Evolutionary conservation across 2,797 vertebrate species (phyloP), one percentile per base, ranked within the genome.

Genomic region (Danio tinwini): DNA sequence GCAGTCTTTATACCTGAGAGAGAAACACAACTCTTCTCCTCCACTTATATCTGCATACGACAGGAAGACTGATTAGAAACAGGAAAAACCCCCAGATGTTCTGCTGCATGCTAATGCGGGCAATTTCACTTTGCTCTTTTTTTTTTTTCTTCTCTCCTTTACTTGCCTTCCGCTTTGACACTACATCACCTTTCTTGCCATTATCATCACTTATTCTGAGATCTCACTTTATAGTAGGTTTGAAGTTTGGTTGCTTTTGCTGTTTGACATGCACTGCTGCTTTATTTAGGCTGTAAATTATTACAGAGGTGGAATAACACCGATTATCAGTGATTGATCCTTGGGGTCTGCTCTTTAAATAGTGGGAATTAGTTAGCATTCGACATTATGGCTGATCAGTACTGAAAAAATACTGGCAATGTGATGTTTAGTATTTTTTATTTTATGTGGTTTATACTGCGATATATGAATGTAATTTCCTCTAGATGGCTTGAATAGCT

Each of bases 51-150:
- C 61, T 76, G 62, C 61, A 55, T 55, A 17, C 19, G 37, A 44
- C 74, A 76, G 59, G 14, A 63, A 76, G 49, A 65, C 49, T 19
- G 59, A 53, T 65, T 65, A 42, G 49, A 55, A 55, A 65, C 59
- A 55, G 55, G 42, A 17, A 63, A 64, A 63, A 64, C 16, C 37
- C 63, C 61, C 47, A 75, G 59, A 52, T 64, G 59, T 75, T 75
- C 13, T 0, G 21, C 58, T 39, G 58, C 58, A 74, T 74, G 58
- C 72, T 74, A 74, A 74, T 74, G 72, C 8, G 37, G 7, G 47
- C 17, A 45, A 56, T 73, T 12, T 61, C 47, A 5, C 21, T 40
- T 40, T 4, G 56, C 73, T 74, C 19, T 49, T 52, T 40, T 11
- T 17, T 6, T 49, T 55, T 5, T 17, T 29, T 29, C 3, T 3